Conservation (phyloP, 2,113 vertebrate genomes). For the Recurvirostra avosetta region DNA sequence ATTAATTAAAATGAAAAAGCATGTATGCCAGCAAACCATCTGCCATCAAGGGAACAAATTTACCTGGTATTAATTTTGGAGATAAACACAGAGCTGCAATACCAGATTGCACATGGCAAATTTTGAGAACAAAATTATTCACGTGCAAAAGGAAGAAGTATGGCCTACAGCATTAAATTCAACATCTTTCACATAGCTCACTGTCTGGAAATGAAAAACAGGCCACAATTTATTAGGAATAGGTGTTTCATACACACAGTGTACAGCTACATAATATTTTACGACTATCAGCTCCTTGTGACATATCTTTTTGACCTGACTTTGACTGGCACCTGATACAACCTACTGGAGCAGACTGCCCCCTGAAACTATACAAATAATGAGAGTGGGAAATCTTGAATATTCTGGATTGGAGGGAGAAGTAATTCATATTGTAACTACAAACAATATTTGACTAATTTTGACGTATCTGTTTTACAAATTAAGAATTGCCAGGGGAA, state of each 20-base stretch:
- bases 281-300: background rate
- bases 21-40: constrained; percentile 12
- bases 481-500: background rate
- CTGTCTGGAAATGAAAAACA: background rate
- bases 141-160: background rate
- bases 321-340: background rate
- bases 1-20: constrained; percentile 30
- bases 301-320: background rate
- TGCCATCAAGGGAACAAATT: constrained; percentile 27
- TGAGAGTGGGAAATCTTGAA: background rate
- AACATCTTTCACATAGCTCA: background rate
- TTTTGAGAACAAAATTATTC: background rate
- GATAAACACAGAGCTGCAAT: constrained; percentile 11
- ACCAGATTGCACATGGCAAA: background rate
- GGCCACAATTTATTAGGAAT: background rate
- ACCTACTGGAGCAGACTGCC: background rate
- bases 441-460: background rate
- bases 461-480: background rate
- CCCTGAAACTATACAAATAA: background rate
- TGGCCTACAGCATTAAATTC: background rate
- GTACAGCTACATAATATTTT: background rate
- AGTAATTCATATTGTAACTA: background rate
- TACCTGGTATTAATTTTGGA: constrained; percentile 35
- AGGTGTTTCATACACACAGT: background rate
- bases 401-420: background rate